Percentiles rank a stretch among this genome's conserved stretches.
phyloP scores from a whole-genome alignment of 2,797 vertebrate genomes.

The Mormyrus hasselquistii region DNA sequence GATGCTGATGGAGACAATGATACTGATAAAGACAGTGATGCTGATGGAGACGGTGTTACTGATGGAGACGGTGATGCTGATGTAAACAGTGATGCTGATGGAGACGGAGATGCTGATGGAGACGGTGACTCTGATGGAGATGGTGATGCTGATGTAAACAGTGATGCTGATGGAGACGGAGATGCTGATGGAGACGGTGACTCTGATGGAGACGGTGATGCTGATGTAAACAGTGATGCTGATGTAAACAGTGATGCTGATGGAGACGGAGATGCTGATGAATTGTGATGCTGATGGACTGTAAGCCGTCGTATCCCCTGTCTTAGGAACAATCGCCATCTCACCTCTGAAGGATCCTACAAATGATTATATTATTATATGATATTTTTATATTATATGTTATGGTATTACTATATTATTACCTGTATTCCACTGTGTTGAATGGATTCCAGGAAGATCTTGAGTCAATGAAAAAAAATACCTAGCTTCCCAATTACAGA shows the following conservation, averaged over 20 bases:
- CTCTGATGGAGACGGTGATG: no score
- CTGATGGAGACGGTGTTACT: no score
- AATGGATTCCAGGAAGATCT: background rate
- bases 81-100: background rate
- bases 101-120: no score
- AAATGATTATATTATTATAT: background rate
- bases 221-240: no score
- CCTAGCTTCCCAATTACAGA: background rate
- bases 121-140: background rate
- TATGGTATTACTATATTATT: background rate
- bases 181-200: no score
- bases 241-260: no score
- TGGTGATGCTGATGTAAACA: background rate
- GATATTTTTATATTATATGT: background rate
- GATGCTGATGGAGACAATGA: no score
- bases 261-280: no score
- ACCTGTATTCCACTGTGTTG: background rate
- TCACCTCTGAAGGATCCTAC: background rate
- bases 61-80: background rate
- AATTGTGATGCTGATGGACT: background rate
- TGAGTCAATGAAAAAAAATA: background rate
- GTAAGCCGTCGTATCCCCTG: background rate
- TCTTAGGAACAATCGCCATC: background rate
- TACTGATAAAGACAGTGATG: no score
- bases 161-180: no score